A percentile compares a stretch with the other conserved stretches of the same genome.
These are phyloP conservation scores for Dasypus novemcinctus DNA, from an alignment of 2,113 vertebrate genomes.

Conservation along the genomic window DNA sequence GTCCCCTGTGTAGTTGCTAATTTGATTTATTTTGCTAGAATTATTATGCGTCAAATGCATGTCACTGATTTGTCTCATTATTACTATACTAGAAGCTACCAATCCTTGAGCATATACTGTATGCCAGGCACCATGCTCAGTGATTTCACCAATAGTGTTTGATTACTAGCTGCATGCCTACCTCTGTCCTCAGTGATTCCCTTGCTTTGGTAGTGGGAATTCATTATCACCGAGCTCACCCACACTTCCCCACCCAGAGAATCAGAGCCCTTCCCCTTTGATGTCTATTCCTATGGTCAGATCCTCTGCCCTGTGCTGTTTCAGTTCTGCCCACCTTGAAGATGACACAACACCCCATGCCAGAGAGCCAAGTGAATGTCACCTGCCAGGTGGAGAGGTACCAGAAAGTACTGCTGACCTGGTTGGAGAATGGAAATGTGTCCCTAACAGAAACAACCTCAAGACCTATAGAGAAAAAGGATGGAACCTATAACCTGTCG, in stretches of 20 bases:
- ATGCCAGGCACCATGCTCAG: not conserved
- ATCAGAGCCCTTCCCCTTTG: not conserved
- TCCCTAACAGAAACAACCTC: too few species aligned
- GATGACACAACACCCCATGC: too few species aligned
- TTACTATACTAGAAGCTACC: not conserved
- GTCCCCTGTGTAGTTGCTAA: fast-evolving
- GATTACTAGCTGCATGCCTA: not conserved
- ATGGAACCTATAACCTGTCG: too few species aligned
- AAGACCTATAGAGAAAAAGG: too few species aligned
- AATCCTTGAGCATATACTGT: not conserved
- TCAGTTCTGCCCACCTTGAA: conserved; percentile 65
- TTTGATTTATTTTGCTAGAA: not conserved
- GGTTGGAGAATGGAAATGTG: too few species aligned
- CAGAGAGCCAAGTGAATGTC: too few species aligned
- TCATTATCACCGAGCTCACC: too few species aligned
- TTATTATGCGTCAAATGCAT: not conserved
- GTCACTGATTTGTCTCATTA: not conserved
- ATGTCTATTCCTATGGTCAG: not conserved
- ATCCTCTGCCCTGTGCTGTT: conserved; percentile 53
- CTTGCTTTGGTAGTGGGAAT: not conserved
- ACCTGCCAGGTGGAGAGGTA: too few species aligned
- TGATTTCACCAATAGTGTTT: not conserved
- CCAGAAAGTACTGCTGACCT: too few species aligned
- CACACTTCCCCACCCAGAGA: too few species aligned
- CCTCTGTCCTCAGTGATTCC: not conserved